These are phyloP conservation scores for Motacilla alba DNA, from an alignment of 2,113 vertebrate genomes.

Conservation along the genomic window DNA sequence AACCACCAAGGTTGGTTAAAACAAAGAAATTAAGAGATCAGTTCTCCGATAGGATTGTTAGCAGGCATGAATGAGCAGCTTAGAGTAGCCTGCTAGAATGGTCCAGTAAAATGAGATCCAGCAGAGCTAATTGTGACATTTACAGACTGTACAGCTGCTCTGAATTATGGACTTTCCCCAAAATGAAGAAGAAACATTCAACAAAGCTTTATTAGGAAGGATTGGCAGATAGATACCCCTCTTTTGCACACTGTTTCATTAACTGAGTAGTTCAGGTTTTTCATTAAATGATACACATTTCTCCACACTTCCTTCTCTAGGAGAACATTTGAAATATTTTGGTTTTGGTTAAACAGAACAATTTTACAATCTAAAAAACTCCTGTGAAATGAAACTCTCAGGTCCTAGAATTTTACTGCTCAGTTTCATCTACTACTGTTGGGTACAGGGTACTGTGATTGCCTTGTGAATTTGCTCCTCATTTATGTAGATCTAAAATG, in stretches of 20 bases:
- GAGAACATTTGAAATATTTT: neutral
- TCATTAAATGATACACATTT: neutral
- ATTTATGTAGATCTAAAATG: slow-evolving; percentile 9
- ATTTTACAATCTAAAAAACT: neutral
- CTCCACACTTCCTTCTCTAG: neutral
- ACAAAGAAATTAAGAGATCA: neutral
- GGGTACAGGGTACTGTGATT: neutral
- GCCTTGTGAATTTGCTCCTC: neutral
- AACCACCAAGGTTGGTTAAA: neutral
- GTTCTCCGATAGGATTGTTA: neutral
- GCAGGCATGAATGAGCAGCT: neutral
- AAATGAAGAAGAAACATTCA: neutral
- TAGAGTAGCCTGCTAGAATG: neutral
- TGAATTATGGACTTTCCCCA: neutral
- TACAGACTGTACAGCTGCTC: neutral
- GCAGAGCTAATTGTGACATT: neutral
- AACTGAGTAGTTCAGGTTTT: neutral
- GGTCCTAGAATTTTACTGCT: neutral
- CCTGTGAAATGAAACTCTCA: neutral
- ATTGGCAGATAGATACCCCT: neutral
- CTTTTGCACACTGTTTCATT: neutral
- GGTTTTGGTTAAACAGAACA: neutral
- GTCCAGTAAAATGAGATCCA: neutral
- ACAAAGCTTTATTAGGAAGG: neutral
- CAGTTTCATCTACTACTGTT: neutral